Base-by-base conservation (phyloP, 2,888 invertebrate genomes). In the Drosophila melanosoma region DNA sequence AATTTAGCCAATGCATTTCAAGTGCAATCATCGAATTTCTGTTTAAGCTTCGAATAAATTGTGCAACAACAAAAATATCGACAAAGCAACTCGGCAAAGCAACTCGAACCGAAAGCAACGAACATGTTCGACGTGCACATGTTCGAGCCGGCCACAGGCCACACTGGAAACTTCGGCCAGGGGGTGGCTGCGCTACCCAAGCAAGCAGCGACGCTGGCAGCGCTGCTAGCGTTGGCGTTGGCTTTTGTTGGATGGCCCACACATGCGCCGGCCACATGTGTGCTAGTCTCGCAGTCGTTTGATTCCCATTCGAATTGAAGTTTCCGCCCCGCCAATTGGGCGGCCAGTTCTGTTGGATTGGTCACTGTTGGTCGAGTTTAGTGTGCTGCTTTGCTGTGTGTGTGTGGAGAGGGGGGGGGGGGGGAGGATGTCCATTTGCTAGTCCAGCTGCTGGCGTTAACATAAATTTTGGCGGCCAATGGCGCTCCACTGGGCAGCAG, bases 281-380 rank as follows among this genome's bases (percentile, higher is more conserved):
- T 63, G 71, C 52, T 57, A 61, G 48, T 65, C 40, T 38, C 48
- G 26, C 58, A 59, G 69, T 63, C 48, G 71, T 63, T 57, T 36
- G 66, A 68, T 49, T 59, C 69, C 72, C 66, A 80, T 77, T 71
- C 57, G 69, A 82, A 84, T 87, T 84, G 85, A 87, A 81, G 85
- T 84, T 84, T 69, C 76, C 82, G 82, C 69, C 70, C 82, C 65
- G 75, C 72, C 77, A 74, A 83, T 79, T 87, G 82, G 84, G 67
- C 58, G 80, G 83, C 74, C 83, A 81, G 83, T 69, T 69, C 71
- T 45, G 64, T 65, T 72, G 81, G 86, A 85, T 87, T 86, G 85
- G 85, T 83, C 88, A 87, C 61, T 71, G 79, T 60, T 70, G 81
- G 82, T 54, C 80, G 72, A 69, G 59, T 53, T 60, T 3, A 35